Percentiles rank a stretch among this genome's conserved stretches.
phyloP scores from a whole-genome alignment of 1,140 invertebrate genomes.

The Contarinia nasturtii region DNA sequence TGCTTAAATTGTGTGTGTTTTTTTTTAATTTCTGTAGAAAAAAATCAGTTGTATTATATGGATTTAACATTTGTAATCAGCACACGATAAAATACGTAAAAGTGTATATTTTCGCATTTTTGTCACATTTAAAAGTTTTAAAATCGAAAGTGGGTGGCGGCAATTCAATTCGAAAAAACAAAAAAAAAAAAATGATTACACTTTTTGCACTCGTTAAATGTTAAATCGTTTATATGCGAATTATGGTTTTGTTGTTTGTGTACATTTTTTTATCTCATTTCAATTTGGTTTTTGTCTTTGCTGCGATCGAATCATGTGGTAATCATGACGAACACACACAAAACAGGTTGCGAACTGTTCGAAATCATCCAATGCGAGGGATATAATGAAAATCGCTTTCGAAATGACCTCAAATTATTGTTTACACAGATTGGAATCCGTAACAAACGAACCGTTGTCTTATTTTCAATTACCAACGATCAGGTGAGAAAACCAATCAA shows the following conservation, averaged over 20 bases:
- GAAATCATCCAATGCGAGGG: slow-evolving; percentile 63
- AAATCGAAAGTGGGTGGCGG: background rate
- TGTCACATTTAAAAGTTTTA: slow-evolving; percentile 6
- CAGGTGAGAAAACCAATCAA: background rate
- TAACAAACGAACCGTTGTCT: slow-evolving; percentile 57
- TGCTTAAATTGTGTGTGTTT: too few species aligned
- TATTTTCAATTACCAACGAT: slow-evolving; percentile 37
- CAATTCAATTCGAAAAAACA: background rate
- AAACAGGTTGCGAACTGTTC: slow-evolving; percentile 49
- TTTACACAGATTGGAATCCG: slow-evolving; percentile 55
- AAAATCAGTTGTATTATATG: too few species aligned
- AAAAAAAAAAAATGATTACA: background rate
- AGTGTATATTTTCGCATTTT: background rate
- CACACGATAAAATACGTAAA: background rate
- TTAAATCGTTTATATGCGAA: background rate
- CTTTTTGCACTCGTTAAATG: background rate
- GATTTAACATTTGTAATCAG: too few species aligned
- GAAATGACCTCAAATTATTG: slow-evolving; percentile 66
- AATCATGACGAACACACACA: background rate
- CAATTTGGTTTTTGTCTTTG: too few species aligned
- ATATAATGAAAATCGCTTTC: slow-evolving; percentile 63
- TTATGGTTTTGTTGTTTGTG: background rate
- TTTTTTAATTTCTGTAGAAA: too few species aligned
- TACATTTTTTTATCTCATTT: background rate
- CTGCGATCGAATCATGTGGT: too few species aligned